These are phyloP conservation scores for Erebia ligea DNA, from an alignment of 2,888 invertebrate genomes.

Conservation along the genomic window DNA sequence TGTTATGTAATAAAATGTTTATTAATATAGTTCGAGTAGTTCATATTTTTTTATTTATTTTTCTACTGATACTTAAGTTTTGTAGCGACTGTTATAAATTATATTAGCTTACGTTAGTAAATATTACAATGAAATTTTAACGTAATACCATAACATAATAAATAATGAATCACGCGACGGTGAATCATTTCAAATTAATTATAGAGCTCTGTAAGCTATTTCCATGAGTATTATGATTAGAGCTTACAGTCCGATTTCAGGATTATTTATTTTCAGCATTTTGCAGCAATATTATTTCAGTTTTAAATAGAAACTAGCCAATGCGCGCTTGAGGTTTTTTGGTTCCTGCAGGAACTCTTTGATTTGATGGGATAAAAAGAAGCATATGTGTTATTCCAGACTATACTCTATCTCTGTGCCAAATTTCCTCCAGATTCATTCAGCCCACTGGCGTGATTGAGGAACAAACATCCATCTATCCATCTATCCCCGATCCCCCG, in stretches of 20 bases:
- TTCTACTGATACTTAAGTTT: not conserved
- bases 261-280: not conserved
- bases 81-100: not conserved
- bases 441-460: too few relatives aligned
- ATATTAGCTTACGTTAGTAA: not conserved
- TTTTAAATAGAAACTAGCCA: not conserved
- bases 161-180: conserved; percentile 7
- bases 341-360: too few relatives aligned
- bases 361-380: too few relatives aligned
- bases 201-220: conserved; percentile 2
- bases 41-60: not conserved
- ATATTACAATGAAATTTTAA: not conserved
- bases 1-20: not conserved
- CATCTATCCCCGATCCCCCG: too few relatives aligned
- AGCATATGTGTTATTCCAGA: too few relatives aligned
- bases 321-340: too few relatives aligned
- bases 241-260: conserved; percentile 6
- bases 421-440: too few relatives aligned
- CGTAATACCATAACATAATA: not conserved
- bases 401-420: too few relatives aligned
- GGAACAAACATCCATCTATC: too few relatives aligned
- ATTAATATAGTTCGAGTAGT: not conserved
- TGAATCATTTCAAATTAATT: conserved; percentile 17
- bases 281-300: not conserved
- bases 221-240: not conserved